Base-by-base conservation (phyloP, 2,888 invertebrate genomes). In the Hanleya hanleyi region DNA sequence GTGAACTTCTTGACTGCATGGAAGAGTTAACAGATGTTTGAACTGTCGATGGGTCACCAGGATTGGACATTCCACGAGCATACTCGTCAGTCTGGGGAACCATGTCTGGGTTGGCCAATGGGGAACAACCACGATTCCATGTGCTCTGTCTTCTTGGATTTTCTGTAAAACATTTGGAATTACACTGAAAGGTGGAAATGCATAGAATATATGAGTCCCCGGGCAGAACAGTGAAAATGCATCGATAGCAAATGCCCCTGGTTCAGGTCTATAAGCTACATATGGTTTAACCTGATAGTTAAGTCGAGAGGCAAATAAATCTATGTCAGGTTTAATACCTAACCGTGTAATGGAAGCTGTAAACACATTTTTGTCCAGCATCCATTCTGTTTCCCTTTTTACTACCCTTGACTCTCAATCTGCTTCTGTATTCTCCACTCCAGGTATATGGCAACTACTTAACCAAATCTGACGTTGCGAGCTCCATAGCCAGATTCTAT, bases 171-270 rank as follows among this genome's bases (percentile, higher is more conserved):
- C 67, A 57, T 35, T 18, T 3, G n/a, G 61, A 22, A 74, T 35
- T 4, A 74, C 22, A 50, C 65, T 62, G 62, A 70, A 72, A 67
- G 70, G 74, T n/a, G 70, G 70, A 47, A 77, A 74, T 1, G 74
- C 69, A 71, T 74, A 74, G 38, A 71, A 67, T 18, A 18, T 29
- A 15, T n/a, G 22, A 29, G 49, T 32, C 12, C 36, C 29, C 72
- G n/a, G n/a, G n/a, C 72, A 70, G 35, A 26, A 12, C 18, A 70
- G 22, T 26, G 67, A 41, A 37, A 74, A 69, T 12, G 71, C 69
- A 66, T 71, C 71, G 9, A 76, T 49, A n/a, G 50, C 69, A 35
- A 38, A 37, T 7, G 74, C 71, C 29, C 51, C 68, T n/a, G 71
- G 69, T n/a, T 69, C 71, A 41, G 65, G 67, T 36, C 67, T 41